Evolutionary conservation across 2,113 vertebrate genomes (phyloP).

Genomic region (Desmodus rotundus): DNA sequence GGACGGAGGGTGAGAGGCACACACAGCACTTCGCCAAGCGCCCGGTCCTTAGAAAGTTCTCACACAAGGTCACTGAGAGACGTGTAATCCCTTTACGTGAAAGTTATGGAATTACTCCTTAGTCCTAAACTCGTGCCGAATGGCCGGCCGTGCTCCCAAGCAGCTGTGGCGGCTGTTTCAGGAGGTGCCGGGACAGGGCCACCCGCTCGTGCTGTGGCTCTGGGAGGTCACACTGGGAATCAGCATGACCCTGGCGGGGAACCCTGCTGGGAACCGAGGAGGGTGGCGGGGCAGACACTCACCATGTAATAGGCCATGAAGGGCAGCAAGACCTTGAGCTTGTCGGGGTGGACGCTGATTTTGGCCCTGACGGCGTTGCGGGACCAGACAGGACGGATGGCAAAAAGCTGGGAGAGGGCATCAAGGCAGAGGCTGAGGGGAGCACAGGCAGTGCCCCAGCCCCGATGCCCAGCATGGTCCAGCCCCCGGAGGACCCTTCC

Average conservation of each 20-base stretch:
- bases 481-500: not conserved
- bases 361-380: slow-evolving; percentile 94
- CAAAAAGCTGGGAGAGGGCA: slow-evolving; percentile 86
- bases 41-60: not conserved
- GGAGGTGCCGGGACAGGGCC: rapidly evolving
- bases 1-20: rapidly evolving
- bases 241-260: rapidly evolving
- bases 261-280: rapidly evolving
- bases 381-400: slow-evolving; percentile 92
- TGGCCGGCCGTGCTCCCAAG: rapidly evolving
- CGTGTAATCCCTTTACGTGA: rapidly evolving
- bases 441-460: not conserved
- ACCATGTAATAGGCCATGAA: slow-evolving; percentile 96
- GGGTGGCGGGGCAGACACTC: slow-evolving; percentile 50
- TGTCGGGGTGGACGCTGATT: slow-evolving; percentile 92
- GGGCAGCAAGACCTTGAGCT: slow-evolving; percentile 93
- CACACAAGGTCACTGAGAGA: rapidly evolving
- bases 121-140: too few species aligned
- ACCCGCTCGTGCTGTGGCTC: not conserved
- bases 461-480: rapidly evolving
- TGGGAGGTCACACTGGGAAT: not conserved
- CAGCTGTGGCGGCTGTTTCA: too few species aligned
- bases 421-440: not conserved
- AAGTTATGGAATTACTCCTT: not conserved
- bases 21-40: rapidly evolving